phyloP scores from a whole-genome alignment of 2,797 vertebrate genomes.

The Schizopygopsis pylzovi region DNA sequence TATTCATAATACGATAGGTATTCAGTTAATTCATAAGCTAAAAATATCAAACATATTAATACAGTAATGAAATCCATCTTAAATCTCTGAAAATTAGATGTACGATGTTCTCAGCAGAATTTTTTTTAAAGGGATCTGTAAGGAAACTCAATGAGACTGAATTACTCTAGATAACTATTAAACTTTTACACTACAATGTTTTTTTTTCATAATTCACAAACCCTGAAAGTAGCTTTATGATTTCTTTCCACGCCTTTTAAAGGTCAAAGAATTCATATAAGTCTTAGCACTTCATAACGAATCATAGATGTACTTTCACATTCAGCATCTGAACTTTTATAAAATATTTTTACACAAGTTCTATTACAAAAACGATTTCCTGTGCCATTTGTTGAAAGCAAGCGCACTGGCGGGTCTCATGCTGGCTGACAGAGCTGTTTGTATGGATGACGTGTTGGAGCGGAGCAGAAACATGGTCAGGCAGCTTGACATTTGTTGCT shows the following conservation, averaged over 20 bases:
- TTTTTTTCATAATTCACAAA: not conserved
- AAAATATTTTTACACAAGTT: constrained; percentile 7
- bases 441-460: constrained; percentile 71
- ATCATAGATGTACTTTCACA: not conserved
- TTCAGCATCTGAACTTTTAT: constrained; percentile 26
- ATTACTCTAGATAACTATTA: constrained; percentile 15
- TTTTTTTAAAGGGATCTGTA: not conserved
- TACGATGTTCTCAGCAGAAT: not conserved
- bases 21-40: not conserved
- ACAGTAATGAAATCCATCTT: not conserved
- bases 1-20: not conserved
- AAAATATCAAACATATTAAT: constrained; percentile 1
- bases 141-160: not conserved
- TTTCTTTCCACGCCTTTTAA: constrained; percentile 22
- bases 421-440: constrained; percentile 46
- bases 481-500: constrained; percentile 77
- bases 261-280: constrained; percentile 27
- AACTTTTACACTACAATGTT: not conserved
- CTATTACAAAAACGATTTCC: not conserved
- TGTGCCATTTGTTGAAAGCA: constrained; percentile 8
- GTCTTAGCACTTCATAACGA: not conserved
- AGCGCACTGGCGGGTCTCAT: not conserved
- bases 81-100: constrained; percentile 6
- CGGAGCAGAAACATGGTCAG: constrained; percentile 71
- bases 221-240: not conserved